Base-by-base conservation (phyloP, 2,797 vertebrate genomes). In the Siniperca scherzeri region DNA sequence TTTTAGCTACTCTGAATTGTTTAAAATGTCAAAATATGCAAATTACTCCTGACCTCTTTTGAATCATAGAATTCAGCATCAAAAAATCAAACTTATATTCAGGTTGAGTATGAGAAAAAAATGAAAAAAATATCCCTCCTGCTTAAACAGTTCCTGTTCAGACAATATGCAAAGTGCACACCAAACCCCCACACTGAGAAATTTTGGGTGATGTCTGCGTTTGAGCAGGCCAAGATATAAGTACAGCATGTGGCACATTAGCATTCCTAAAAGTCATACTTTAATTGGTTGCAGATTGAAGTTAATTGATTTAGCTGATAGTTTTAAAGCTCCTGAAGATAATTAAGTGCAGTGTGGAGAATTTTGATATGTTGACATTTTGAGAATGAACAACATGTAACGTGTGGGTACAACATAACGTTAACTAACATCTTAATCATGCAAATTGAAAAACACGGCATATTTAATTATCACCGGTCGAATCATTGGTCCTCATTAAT, bases 311-410 rank as follows among this genome's bases (percentile, higher is more conserved):
- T 95, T 90, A 83, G 91, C 91, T 94, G 94, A 95, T 94, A 90
- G 91, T 94, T 94, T 94, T 93, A 93, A 95, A 92, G 86, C 92
- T 92, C 88, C 92, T 83, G 90, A 90, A 92, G 94, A 96, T 95
- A 96, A 96, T 96, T 93, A 95, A 95, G 94, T 92, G 91, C 77
- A 93, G 92, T 93, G 92, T 89, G 87, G 94, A 92, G 94, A 95
- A 94, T 95, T 94, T 88, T 94, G 95, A 96, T 95, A 93, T 94
- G 94, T 94, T 96, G 95, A 96, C 95, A 96, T 96, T 96, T 96
- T 92, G 81, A 93, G 91, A 95, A 95, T 87, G 93, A 95, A 93
- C 94, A 95, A 94, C 92, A 92, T 95, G 94, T 93, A 93, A 94
- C 82, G 48, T 88, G 89, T 86, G 89, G 83, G 81, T 90, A 93